Percentiles rank a stretch among this genome's conserved stretches.
Evolutionary conservation across 2,113 vertebrate genomes (phyloP).

Genomic region (Phrynocephalus versicolor): DNA sequence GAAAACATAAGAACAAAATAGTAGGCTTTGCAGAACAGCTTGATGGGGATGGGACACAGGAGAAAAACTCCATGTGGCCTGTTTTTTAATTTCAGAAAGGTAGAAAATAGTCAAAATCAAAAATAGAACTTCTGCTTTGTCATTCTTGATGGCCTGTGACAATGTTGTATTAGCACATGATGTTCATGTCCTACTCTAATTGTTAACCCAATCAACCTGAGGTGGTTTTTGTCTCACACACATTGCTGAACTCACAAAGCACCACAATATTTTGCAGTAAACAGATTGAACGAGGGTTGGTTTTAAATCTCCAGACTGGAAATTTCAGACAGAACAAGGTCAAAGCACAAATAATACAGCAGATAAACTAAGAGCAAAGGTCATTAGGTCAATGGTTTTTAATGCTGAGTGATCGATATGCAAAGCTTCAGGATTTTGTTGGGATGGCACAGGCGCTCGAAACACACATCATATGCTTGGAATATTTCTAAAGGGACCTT

Average conservation of each 20-base stretch:
- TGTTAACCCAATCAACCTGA: slow-evolving; percentile 34
- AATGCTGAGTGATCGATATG: slow-evolving; percentile 80
- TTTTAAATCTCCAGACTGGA: slow-evolving; percentile 63
- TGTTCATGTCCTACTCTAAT: neutral
- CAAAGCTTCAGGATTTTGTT: slow-evolving; percentile 58
- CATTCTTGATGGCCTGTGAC: neutral
- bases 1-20: neutral
- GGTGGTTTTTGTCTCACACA: too few relatives aligned
- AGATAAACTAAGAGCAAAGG: slow-evolving; percentile 73
- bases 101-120: neutral
- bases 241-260: slow-evolving; percentile 46
- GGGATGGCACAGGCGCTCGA: slow-evolving; percentile 45
- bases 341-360: slow-evolving; percentile 72
- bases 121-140: neutral
- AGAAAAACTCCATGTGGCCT: neutral
- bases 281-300: slow-evolving; percentile 49
- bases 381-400: slow-evolving; percentile 80
- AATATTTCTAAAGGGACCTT: slow-evolving; percentile 69
- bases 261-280: slow-evolving; percentile 47
- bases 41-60: neutral
- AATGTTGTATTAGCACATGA: neutral
- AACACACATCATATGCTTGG: slow-evolving; percentile 55
- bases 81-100: neutral
- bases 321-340: slow-evolving; percentile 75
- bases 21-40: neutral